Percentiles rank a stretch among this genome's conserved stretches.
Conservation (phyloP, 2,113 vertebrate genomes). For the Brevimyrus niger region DNA sequence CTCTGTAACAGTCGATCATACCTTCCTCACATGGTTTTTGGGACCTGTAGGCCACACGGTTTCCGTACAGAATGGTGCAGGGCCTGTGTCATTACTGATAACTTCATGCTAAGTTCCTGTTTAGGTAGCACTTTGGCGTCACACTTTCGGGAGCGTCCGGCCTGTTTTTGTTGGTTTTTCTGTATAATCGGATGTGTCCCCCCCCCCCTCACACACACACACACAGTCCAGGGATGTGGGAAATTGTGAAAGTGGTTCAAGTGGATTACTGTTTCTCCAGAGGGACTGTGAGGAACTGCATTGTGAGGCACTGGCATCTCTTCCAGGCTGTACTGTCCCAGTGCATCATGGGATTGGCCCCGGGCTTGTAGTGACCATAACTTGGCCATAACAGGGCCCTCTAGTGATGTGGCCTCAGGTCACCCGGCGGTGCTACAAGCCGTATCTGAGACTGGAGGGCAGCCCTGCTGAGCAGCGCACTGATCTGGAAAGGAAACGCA, state of each 20-base stretch:
- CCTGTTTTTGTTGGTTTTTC: conserved; percentile 21
- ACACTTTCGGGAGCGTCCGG: not conserved
- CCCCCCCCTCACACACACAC: too few relatives aligned
- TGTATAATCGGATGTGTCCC: not conserved
- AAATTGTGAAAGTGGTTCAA: not conserved
- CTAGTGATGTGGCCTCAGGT: not conserved
- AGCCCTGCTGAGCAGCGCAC: not conserved
- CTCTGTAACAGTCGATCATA: not conserved
- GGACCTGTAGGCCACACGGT: not conserved
- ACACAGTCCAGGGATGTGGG: not conserved
- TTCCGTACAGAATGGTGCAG: not conserved
- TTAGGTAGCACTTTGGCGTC: not conserved
- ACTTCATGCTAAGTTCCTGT: not conserved
- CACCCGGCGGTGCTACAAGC: not conserved
- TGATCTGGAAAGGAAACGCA: not conserved
- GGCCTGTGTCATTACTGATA: not conserved
- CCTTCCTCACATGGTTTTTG: not conserved
- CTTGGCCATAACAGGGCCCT: not conserved
- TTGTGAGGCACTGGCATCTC: not conserved
- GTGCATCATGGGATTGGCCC: not conserved
- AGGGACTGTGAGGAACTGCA: not conserved
- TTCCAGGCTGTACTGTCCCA: not conserved
- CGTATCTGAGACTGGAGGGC: not conserved
- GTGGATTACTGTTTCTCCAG: not conserved
- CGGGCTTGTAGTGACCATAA: not conserved